Percentiles rank a stretch among this genome's conserved stretches.
phyloP scores from a whole-genome alignment of 2,888 invertebrate genomes.

The Amblyjoppa fuscipennis region DNA sequence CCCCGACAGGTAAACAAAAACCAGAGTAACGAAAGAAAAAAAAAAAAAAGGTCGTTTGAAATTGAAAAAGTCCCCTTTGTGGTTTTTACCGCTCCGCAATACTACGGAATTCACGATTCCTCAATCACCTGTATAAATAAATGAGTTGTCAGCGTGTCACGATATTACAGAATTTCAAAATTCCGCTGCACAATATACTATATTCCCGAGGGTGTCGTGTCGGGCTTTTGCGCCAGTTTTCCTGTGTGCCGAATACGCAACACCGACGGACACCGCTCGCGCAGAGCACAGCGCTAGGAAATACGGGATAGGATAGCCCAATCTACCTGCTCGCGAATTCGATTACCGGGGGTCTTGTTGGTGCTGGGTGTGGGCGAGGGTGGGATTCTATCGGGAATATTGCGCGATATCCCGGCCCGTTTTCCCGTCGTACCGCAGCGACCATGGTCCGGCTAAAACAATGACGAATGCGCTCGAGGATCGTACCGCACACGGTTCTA shows the following conservation, averaged over 20 bases:
- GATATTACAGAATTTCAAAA: conserved; percentile 44
- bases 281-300: conserved; percentile 1
- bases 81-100: not conserved
- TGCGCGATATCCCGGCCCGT: conserved; percentile 27
- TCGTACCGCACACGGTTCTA: conserved; percentile 23
- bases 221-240: conserved; percentile 61
- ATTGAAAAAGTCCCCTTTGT: conserved; percentile 7
- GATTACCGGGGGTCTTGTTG: conserved; percentile 76
- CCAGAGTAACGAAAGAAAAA: too few species aligned
- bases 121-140: conserved; percentile 27
- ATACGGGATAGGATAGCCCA: conserved; percentile 46
- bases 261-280: not conserved
- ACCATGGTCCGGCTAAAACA: conserved; percentile 71
- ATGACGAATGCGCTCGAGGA: conserved; percentile 74
- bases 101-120: not conserved
- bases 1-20: too few species aligned
- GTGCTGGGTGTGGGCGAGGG: conserved; percentile 27
- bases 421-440: conserved; percentile 44
- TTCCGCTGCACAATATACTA: conserved; percentile 35
- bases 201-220: conserved; percentile 65
- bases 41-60: not conserved
- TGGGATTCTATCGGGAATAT: conserved; percentile 63
- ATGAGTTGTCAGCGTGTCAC: conserved; percentile 50
- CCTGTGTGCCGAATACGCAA: conserved; percentile 24
- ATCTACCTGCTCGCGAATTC: conserved; percentile 69